Percentiles rank a stretch among this genome's conserved stretches.
phyloP scores from a whole-genome alignment of 2,888 invertebrate species.

The Lithodes maja region DNA sequence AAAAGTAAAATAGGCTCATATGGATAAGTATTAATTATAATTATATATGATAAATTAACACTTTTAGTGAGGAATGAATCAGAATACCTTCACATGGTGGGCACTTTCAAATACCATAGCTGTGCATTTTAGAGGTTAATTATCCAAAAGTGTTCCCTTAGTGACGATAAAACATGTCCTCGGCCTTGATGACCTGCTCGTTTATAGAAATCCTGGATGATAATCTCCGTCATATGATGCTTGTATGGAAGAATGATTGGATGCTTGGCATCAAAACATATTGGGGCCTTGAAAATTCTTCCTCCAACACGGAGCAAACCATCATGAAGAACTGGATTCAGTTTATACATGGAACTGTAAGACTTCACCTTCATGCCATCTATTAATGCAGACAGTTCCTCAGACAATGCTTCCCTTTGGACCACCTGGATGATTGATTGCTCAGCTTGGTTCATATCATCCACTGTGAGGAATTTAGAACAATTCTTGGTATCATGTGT shows the following conservation, averaged over 20 bases:
- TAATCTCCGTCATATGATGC: conserved; percentile 1
- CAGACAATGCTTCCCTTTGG: not conserved
- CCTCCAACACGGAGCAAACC: conserved; percentile 18
- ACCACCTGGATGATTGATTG: not conserved
- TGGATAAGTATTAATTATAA: too few species aligned
- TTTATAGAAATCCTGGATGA: conserved; percentile 7
- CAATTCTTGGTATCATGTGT: not conserved
- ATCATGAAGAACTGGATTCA: conserved; percentile 4
- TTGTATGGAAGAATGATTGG: conserved; percentile 17
- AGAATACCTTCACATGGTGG: too few species aligned
- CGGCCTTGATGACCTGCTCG: conserved; percentile 21
- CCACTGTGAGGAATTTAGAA: not conserved
- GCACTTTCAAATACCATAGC: too few species aligned
- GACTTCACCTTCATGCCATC: not conserved
- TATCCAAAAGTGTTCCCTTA: conserved; percentile 13
- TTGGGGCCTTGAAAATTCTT: not conserved
- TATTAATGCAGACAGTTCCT: not conserved
- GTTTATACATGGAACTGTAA: not conserved
- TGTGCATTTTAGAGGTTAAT: too few species aligned
- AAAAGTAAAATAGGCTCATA: too few species aligned
- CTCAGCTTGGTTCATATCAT: not conserved
- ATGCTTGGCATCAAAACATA: not conserved
- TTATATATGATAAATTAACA: too few species aligned
- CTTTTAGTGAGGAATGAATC: too few species aligned
- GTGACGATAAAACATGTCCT: not conserved